These are phyloP conservation scores for Plectropomus leopardus DNA, from an alignment of 2,113 vertebrate genomes.

Conservation along the genomic window DNA sequence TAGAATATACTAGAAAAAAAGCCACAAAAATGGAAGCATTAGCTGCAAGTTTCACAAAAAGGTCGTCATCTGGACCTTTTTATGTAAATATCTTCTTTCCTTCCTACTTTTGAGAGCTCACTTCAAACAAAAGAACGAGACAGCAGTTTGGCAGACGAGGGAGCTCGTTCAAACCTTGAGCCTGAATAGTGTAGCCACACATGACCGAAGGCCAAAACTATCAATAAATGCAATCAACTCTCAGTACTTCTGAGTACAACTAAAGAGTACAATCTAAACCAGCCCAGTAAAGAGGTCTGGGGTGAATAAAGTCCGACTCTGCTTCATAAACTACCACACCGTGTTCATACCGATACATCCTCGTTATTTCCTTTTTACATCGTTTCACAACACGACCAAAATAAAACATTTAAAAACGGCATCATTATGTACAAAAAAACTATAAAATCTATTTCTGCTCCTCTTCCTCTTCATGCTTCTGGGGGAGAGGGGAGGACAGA, in stretches of 20 bases:
- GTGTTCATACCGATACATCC: constrained; percentile 3
- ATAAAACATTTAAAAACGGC: constrained; percentile 74
- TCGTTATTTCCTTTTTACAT: constrained; percentile 47
- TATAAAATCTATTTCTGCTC: constrained; percentile 91
- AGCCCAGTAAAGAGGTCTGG: constrained; percentile 40
- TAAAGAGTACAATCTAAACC: constrained; percentile 28
- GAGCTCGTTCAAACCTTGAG: constrained; percentile 10
- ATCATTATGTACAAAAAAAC: constrained; percentile 88
- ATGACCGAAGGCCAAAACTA: constrained; percentile 12
- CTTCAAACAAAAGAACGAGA: constrained; percentile 28
- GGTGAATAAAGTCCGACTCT: constrained; percentile 36
- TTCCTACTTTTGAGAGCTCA: constrained; percentile 39
- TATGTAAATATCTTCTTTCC: constrained; percentile 46
- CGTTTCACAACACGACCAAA: constrained; percentile 66
- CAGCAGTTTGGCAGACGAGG: constrained; percentile 46
- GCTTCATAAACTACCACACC: constrained; percentile 37
- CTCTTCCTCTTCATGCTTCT: constrained; percentile 89
- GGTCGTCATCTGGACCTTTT: not conserved
- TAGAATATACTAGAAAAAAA: constrained; percentile 38
- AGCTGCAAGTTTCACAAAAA: constrained; percentile 67
- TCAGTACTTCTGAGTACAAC: constrained; percentile 15
- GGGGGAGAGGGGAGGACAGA: constrained; percentile 66
- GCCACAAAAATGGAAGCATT: constrained; percentile 67
- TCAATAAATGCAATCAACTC: constrained; percentile 18
- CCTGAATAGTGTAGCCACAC: constrained; percentile 1